A percentile compares a stretch with the other conserved stretches of the same genome.
These are phyloP conservation scores for Ophraella communa DNA, from an alignment of 2,888 invertebrate genomes.

Conservation along the genomic window DNA sequence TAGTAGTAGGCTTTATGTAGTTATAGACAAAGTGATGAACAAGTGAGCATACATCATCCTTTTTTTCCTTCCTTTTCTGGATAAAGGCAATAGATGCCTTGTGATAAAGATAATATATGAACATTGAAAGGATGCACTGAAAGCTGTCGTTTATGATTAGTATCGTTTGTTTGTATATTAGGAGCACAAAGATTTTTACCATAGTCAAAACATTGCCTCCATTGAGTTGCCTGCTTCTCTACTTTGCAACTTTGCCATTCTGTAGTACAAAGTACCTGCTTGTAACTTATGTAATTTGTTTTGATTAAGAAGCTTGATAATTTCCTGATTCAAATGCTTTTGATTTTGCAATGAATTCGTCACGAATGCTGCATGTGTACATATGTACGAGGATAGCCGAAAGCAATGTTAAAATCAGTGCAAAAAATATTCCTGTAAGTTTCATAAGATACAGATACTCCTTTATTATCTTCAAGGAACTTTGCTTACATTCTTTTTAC, in stretches of 20 bases:
- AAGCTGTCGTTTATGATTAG: constrained; percentile 40
- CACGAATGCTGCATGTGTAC: constrained; percentile 43
- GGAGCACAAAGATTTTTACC: constrained; percentile 29
- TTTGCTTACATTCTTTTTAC: constrained; percentile 31
- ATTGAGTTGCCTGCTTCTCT: too few relatives aligned
- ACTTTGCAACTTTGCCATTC: neutral
- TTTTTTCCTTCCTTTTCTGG: constrained; percentile 40
- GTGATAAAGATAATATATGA: constrained; percentile 35
- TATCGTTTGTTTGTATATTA: constrained; percentile 46
- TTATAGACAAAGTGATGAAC: constrained; percentile 41
- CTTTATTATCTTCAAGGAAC: constrained; percentile 27
- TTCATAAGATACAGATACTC: constrained; percentile 37
- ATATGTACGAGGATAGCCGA: constrained; percentile 46
- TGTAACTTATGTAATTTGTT: neutral
- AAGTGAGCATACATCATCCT: constrained; percentile 43
- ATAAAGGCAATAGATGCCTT: constrained; percentile 41
- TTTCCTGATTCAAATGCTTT: neutral
- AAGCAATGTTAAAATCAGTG: constrained; percentile 41
- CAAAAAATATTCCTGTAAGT: constrained; percentile 41
- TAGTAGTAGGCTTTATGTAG: too few relatives aligned
- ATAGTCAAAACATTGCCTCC: constrained; percentile 16
- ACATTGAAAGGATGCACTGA: constrained; percentile 42
- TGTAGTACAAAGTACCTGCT: neutral
- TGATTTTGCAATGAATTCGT: constrained; percentile 15
- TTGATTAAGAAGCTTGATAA: neutral